Base-by-base conservation (phyloP, 2,797 vertebrate species). In the Myripristis jacobus region DNA sequence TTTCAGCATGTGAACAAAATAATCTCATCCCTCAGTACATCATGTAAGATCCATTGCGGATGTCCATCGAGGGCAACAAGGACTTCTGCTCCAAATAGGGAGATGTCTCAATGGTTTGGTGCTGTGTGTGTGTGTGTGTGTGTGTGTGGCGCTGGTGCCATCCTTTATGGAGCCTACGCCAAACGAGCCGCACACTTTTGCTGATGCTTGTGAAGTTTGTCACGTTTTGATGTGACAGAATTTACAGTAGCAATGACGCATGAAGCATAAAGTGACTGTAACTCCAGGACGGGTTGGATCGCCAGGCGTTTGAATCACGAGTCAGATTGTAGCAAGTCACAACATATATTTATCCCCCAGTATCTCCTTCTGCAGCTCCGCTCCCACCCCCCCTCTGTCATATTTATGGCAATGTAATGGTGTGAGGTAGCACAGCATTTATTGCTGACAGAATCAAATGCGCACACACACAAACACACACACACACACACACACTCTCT, bases 1-100 rank as follows among this genome's bases (percentile, higher is more conserved):
- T 79, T 81, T 79, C 73, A 67, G 48, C 83, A 77, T 68, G 73
- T 50, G 74, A 84, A 73, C 63, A 80, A 75, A 36, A 83, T 82
- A 85, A 86, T 84, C 83, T 75, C 53, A 63, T 22, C 41, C 19
- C 52, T 16, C 36, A 44, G 74, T 67, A 70, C 64, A 73, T 75
- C 66, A 75, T 59, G 48, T 77, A 67, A 54, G 58, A 68, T 61
- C 55, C 58, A 36, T 72, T 18, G 66, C 34, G 25, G 66, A 73
- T 55, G 54, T 57, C 44, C 61, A 66, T 36, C 34, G 8, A 48
- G 1, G 29, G 25, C 12, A 3, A 47, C n/a, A 52, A 58, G 64
- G 54, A 51, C 22, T 70, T 50, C 61, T 27, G 51, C 47, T 82
- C 59, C 50, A 27, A 25, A 25, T 27, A 27, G 50, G 34, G 13